Evolutionary conservation across 1,140 invertebrate genomes (phyloP).

Genomic region (Pentalonia nigronervosa): DNA sequence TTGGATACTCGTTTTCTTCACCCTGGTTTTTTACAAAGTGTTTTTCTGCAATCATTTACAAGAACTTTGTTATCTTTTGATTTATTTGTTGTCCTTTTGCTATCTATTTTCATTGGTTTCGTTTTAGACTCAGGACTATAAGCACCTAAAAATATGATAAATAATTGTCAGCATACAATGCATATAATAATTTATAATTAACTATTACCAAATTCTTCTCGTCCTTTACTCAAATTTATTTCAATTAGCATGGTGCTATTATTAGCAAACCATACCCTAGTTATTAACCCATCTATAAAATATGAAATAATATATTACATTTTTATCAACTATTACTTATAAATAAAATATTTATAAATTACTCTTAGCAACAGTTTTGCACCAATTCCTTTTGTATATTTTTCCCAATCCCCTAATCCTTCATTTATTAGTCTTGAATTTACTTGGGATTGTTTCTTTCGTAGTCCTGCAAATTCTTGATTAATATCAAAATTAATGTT

Average conservation of each 20-base stretch:
- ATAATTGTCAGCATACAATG: neutral
- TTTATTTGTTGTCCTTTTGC: slow-evolving; percentile 64
- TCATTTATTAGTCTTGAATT: slow-evolving; percentile 68
- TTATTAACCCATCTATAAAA: slow-evolving; percentile 92
- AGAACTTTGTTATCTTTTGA: slow-evolving; percentile 35
- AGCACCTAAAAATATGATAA: slow-evolving; percentile 66
- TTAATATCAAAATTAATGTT: slow-evolving; percentile 56
- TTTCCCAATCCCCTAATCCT: slow-evolving; percentile 89
- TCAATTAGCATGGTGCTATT: no score
- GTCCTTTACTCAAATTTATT: slow-evolving; percentile 88
- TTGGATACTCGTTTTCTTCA: slow-evolving; percentile 65
- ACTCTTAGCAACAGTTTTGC: slow-evolving; percentile 86
- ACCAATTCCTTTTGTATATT: slow-evolving; percentile 94
- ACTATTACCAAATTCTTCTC: slow-evolving; percentile 80
- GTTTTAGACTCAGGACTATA: slow-evolving; percentile 78
- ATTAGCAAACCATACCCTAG: slow-evolving; percentile 96
- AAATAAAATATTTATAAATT: slow-evolving; percentile 57
- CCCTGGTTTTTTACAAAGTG: slow-evolving; percentile 69
- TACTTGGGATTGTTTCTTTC: slow-evolving; percentile 67
- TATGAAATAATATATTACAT: neutral
- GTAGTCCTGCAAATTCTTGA: slow-evolving; percentile 71
- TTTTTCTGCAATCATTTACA: slow-evolving; percentile 71
- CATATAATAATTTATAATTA: neutral
- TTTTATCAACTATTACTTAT: neutral
- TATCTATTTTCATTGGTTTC: slow-evolving; percentile 70